Evolutionary conservation across 2,113 vertebrate species (phyloP), one percentile per base, ranked within the genome.

Genomic region (Mobula hypostoma): DNA sequence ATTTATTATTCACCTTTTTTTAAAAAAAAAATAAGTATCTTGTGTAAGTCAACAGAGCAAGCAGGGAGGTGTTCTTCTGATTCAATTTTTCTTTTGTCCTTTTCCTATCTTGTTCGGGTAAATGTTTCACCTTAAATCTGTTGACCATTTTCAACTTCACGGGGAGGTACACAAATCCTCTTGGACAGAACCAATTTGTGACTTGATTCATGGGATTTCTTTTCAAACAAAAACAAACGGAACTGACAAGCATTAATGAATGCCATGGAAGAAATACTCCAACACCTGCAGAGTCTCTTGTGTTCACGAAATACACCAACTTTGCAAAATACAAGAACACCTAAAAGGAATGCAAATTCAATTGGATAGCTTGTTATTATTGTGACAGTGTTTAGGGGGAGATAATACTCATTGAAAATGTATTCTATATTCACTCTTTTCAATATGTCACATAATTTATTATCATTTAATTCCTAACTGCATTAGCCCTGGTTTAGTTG

Each of bases 181-280:
- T 36, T 48, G 66, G 15, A 72, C 19, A 74, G n/a, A 29, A 63
- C 21, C 32, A 93, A 93, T 93, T 72, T 93, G 90, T 74, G 66
- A 74, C 66, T 74, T 48, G n/a, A 21, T 74, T 92, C 70, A 5
- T 32, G 36, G 32, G 36, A 70, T 74, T 74, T 74, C 70, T 48
- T 74, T 74, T 48, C 36, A 14, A 36, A 48, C 58, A 66, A n/a
- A 66, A 66, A 1, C n/a, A 88, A 88, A 88, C 48, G 68, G 36
- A 93, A 93, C 32, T 24, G 66, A 92, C 66, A 27, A 7, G 36
- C 32, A 27, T 92, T 92, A 90, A 90, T 90, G 68, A 91, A 17
- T 6, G 19, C 90, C 36, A 48, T 68, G 48, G 24, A 93, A 93
- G 40, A 72, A 19, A 48, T 48, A 48, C 3, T 48, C 48, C 48